phyloP scores from a whole-genome alignment of 2,113 vertebrate species.

The Elephantulus edwardii region DNA sequence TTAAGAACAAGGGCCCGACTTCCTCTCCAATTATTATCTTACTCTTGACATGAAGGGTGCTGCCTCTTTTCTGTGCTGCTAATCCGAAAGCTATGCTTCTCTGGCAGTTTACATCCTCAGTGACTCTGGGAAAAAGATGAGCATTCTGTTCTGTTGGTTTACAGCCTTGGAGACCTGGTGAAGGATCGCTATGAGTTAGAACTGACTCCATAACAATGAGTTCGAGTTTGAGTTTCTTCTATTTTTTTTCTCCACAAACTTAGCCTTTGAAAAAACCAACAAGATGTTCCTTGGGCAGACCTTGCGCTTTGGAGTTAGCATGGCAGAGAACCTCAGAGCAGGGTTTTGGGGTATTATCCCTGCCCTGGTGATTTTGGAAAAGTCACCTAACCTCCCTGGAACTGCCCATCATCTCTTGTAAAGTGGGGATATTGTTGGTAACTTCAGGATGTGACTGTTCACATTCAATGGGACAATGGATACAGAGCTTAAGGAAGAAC shows the following conservation, averaged over 20 bases:
- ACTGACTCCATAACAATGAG: too few relatives aligned
- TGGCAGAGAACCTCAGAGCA: neutral
- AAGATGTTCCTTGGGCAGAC: neutral
- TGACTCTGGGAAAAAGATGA: too few relatives aligned
- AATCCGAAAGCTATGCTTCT: too few relatives aligned
- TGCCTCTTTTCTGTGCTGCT: too few relatives aligned
- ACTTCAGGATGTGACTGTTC: neutral
- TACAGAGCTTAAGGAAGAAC: accelerated
- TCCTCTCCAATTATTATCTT: neutral
- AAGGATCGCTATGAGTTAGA: too few relatives aligned
- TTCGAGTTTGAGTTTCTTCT: too few relatives aligned
- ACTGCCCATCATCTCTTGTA: neutral
- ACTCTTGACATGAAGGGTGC: neutral
- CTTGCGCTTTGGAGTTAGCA: neutral
- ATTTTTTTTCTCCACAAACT: neutral
- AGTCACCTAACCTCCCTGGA: neutral
- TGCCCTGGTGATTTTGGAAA: neutral
- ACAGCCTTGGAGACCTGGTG: too few relatives aligned
- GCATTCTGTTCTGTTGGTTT: too few relatives aligned
- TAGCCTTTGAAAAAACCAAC: neutral
- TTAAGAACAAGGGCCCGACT: neutral
- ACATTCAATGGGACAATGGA: too few relatives aligned
- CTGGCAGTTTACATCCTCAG: too few relatives aligned
- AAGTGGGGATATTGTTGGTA: neutral
- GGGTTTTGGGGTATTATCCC: neutral